phyloP scores from a whole-genome alignment of 1,140 invertebrate species.

The Brachionus paranguensis region DNA sequence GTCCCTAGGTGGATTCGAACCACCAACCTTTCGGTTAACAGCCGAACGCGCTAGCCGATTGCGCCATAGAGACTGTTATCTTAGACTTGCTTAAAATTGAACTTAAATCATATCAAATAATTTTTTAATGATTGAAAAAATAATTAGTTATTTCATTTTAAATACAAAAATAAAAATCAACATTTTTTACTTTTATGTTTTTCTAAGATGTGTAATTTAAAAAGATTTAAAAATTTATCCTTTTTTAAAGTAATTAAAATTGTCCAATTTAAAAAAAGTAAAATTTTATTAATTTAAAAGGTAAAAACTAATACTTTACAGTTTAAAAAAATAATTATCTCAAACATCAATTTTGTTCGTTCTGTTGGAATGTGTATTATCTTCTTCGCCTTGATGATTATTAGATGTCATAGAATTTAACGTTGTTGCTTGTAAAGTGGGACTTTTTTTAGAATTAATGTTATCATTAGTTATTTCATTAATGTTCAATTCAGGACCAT shows the following conservation, averaged over 20 bases:
- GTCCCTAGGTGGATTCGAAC: constrained; percentile 18
- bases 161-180: too few species aligned
- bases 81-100: too few species aligned
- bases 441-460: not conserved
- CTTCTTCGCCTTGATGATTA: not conserved
- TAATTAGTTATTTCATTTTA: too few species aligned
- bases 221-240: too few species aligned
- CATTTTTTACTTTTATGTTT: too few species aligned
- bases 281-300: not conserved
- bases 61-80: constrained; percentile 1
- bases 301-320: not conserved
- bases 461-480: not conserved
- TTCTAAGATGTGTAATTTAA: too few species aligned
- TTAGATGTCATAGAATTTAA: not conserved
- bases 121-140: too few species aligned
- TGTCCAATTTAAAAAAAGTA: not conserved
- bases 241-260: too few species aligned
- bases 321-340: not conserved
- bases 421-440: not conserved
- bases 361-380: not conserved
- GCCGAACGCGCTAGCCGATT: constrained; percentile 17
- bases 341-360: not conserved
- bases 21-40: constrained; percentile 24
- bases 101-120: too few species aligned
- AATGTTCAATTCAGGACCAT: not conserved